Evolutionary conservation across 2,797 vertebrate genomes (phyloP).

Genomic region (Sebastes melanostomus): DNA sequence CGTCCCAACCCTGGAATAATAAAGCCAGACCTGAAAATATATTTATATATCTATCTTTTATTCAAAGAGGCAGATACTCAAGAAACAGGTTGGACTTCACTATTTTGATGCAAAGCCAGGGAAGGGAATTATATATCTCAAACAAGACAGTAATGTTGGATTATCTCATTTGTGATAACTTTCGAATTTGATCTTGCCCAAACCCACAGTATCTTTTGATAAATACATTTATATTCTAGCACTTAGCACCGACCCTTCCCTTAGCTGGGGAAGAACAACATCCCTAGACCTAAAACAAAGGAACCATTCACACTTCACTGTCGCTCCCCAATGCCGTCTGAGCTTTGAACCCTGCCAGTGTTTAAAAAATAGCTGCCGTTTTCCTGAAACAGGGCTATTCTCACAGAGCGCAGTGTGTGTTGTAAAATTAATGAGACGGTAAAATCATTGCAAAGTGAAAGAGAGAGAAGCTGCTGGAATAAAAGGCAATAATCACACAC

Average conservation of each 20-base stretch:
- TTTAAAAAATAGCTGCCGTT: background rate
- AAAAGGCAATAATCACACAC: background rate
- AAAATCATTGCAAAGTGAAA: background rate
- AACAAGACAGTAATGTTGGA: background rate
- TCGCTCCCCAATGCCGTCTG: background rate
- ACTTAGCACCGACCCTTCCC: background rate
- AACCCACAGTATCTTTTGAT: background rate
- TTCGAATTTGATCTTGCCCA: background rate
- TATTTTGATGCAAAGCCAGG: background rate
- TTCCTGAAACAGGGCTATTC: background rate
- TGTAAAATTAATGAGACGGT: background rate
- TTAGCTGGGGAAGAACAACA: background rate
- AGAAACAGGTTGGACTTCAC: background rate
- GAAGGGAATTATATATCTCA: background rate
- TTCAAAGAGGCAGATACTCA: background rate
- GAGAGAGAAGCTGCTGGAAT: background rate
- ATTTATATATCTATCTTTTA: too few relatives aligned
- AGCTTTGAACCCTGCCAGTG: slow-evolving; percentile 11
- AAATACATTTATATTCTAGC: background rate
- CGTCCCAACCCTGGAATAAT: background rate
- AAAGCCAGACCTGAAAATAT: background rate
- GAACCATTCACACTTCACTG: slow-evolving; percentile 33
- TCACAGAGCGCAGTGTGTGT: background rate
- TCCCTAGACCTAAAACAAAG: slow-evolving; percentile 36
- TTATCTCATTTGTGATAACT: background rate